Evolutionary conservation across 1,140 invertebrate species (phyloP).

Genomic region (Odontomachus brunneus): DNA sequence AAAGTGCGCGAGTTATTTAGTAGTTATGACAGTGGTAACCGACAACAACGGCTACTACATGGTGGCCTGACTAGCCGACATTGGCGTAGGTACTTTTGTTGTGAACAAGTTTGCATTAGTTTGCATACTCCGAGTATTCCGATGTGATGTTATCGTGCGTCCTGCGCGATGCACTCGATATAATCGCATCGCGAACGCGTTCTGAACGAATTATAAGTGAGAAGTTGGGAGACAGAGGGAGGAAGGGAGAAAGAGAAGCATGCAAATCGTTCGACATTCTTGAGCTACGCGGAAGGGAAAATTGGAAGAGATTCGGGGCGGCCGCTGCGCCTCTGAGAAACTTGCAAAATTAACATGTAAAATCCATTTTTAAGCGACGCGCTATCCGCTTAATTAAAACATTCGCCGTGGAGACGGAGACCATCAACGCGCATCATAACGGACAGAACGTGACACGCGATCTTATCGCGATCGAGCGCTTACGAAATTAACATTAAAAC

Average conservation of each 20-base stretch:
- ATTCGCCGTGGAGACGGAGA: slow-evolving; percentile 37
- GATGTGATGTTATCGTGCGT: too few species aligned
- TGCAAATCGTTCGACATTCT: background rate
- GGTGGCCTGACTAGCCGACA: slow-evolving; percentile 31
- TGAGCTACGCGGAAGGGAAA: background rate
- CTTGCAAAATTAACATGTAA: slow-evolving; percentile 66
- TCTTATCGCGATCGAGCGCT: slow-evolving; percentile 22
- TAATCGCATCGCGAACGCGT: too few species aligned
- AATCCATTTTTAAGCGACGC: slow-evolving; percentile 69
- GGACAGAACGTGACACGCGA: background rate
- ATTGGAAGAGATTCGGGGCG: background rate
- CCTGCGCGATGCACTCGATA: too few species aligned
- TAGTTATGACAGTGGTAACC: slow-evolving; percentile 50
- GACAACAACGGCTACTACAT: slow-evolving; percentile 58
- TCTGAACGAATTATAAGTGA: too few species aligned
- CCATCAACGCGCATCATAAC: slow-evolving; percentile 24
- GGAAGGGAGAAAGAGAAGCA: too few species aligned
- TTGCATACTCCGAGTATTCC: too few species aligned
- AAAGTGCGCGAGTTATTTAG: slow-evolving; percentile 62
- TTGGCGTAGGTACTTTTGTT: slow-evolving; percentile 51
- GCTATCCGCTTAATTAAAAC: slow-evolving; percentile 76
- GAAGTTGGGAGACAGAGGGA: too few species aligned
- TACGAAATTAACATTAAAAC: slow-evolving; percentile 33
- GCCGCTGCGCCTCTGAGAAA: slow-evolving; percentile 32
- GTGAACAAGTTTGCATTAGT: background rate